Conservation (phyloP, 2,113 vertebrate species). For the Xiphias gladius region DNA sequence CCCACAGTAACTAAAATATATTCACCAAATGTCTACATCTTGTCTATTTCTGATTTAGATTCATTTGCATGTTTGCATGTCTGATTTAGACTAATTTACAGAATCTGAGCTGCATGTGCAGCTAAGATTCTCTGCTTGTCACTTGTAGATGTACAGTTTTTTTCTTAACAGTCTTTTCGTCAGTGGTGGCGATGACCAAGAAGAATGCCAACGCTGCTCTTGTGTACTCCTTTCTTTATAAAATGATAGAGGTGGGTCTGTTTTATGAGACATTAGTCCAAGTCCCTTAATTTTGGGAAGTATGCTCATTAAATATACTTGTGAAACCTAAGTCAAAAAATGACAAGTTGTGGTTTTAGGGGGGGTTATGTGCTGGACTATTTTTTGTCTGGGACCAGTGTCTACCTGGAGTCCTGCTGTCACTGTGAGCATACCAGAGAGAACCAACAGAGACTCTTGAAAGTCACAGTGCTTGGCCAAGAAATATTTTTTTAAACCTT, state of each 20-base stretch:
- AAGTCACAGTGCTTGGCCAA: too few species aligned
- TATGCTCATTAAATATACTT: not conserved
- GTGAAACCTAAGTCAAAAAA: too few species aligned
- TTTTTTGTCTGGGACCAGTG: too few species aligned
- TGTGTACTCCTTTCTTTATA: conserved; percentile 88
- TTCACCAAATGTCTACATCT: not conserved
- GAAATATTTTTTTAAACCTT: too few species aligned
- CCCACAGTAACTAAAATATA: not conserved
- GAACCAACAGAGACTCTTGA: too few species aligned
- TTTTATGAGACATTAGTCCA: not conserved
- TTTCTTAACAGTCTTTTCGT: conserved; percentile 73
- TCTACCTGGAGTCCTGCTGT: too few species aligned
- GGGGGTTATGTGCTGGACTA: too few species aligned
- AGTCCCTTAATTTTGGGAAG: not conserved
- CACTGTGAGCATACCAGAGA: too few species aligned
- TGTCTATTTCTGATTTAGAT: not conserved
- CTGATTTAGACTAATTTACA: not conserved
- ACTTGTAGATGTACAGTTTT: not conserved
- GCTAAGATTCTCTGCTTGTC: not conserved
- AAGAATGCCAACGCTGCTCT: conserved; percentile 88
- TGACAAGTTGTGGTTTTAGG: too few species aligned
- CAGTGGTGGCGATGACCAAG: conserved; percentile 88
- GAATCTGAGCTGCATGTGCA: too few species aligned
- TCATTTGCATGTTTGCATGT: not conserved
- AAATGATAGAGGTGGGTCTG: conserved; percentile 86